Conservation (phyloP, 2,113 vertebrate genomes). For the Xiphophorus maculatus region DNA sequence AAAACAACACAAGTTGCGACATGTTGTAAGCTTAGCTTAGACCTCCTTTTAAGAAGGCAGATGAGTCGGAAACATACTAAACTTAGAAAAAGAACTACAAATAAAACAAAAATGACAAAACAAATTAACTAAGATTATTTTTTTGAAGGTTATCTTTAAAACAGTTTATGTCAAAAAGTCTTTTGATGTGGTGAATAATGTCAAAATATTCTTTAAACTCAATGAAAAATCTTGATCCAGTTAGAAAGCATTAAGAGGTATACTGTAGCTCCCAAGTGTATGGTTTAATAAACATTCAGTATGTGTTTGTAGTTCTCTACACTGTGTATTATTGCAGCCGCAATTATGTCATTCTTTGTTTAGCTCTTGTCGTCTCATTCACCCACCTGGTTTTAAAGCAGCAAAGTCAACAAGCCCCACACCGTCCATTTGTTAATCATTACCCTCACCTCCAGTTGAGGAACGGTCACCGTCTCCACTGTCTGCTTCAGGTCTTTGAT, state of each 20-base stretch:
- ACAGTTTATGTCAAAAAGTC: background rate
- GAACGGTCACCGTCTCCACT: slow-evolving; percentile 62
- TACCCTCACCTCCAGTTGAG: slow-evolving; percentile 64
- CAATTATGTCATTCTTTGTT: slow-evolving; percentile 8
- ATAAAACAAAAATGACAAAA: slow-evolving; percentile 4
- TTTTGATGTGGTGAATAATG: background rate
- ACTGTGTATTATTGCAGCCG: background rate
- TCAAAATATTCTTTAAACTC: background rate
- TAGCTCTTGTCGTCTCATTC: background rate
- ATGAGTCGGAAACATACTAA: background rate
- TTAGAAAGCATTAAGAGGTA: background rate
- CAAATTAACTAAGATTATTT: background rate
- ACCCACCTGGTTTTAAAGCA: slow-evolving; percentile 14
- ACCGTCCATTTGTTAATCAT: background rate
- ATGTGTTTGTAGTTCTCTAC: background rate
- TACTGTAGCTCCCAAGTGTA: background rate
- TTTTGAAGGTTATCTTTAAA: background rate
- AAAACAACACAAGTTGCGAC: slow-evolving; percentile 66
- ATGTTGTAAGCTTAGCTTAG: slow-evolving; percentile 55
- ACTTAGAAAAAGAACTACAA: slow-evolving; percentile 2
- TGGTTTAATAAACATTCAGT: background rate
- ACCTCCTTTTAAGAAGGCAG: slow-evolving; percentile 67
- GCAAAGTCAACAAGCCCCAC: background rate
- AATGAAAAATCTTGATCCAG: no score
- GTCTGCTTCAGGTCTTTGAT: slow-evolving; percentile 79